phyloP scores from a whole-genome alignment of 2,113 vertebrate genomes.

The Proteles cristata region DNA sequence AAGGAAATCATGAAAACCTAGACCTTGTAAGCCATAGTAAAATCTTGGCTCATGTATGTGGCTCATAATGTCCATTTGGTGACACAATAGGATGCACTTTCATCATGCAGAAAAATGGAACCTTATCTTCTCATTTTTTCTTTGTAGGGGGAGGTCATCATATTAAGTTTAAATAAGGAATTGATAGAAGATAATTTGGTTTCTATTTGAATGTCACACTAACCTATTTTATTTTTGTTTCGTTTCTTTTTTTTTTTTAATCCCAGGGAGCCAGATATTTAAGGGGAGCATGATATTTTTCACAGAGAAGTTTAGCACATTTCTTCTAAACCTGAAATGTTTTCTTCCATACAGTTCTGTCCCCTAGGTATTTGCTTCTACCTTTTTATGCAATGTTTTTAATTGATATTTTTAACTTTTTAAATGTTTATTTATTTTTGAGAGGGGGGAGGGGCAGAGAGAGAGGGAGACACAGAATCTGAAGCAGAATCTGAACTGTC shows the following conservation, averaged over 20 bases:
- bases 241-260: constrained; percentile 23
- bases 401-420: neutral
- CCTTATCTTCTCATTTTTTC: neutral
- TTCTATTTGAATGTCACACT: constrained; percentile 24
- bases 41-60: neutral
- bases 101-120: constrained; percentile 46
- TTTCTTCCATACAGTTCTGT: neutral
- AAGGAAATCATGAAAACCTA: neutral
- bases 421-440: too few relatives aligned
- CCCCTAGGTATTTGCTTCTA: neutral
- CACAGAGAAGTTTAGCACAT: neutral
- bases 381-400: neutral
- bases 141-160: constrained; percentile 35
- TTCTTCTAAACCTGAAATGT: neutral
- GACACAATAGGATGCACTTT: constrained; percentile 56
- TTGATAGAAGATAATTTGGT: constrained; percentile 4
- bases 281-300: neutral
- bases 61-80: neutral
- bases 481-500: too few relatives aligned
- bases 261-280: neutral
- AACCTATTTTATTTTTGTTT: constrained; percentile 22
- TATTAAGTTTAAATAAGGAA: constrained; percentile 34
- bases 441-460: too few relatives aligned
- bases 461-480: too few relatives aligned
- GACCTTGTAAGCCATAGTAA: neutral